Base-by-base conservation (phyloP, 2,888 invertebrate genomes). In the Lepeophtheirus nordmannii region DNA sequence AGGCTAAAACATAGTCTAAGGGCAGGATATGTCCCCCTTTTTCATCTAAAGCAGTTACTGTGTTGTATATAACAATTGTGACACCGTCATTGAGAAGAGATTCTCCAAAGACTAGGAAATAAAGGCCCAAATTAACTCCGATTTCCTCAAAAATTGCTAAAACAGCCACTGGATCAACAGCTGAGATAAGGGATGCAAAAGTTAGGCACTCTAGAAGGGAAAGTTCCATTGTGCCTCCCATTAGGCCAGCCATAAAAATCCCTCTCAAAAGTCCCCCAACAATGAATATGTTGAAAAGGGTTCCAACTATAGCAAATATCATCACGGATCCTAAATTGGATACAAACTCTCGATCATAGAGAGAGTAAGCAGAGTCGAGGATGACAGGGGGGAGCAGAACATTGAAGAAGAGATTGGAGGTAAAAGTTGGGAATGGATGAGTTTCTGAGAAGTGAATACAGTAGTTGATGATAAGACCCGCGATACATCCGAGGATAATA, bases 41-140 rank as follows among this genome's bases (percentile, higher is more conserved):
- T 14, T 75, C 76, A 60, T 77, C 73, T 59, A 74, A 73, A 7
- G 73, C 73, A 68, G 75, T 76, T 5, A 77, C 75, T 76, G 77
- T 76, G 68, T 76, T 75, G 67, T 77, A 77, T n/a, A 77, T 69
- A 2, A 77, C 76, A 72, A 80, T 79, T 62, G 80, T 79, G 67
- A 81, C 79, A 63, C 78, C 80, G 72, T 81, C 80, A 70, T 80
- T 80, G 58, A 81, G 75, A 65, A 80, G 73, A 9, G 78, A 79
- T 72, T 80, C 80, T 39, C 80, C 80, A 71, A 80, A 81, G 39
- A 80, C 80, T 23, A 79, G 74, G 68, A 81, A 80, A 71, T 80
- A 77, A 1, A 66, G 60, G 1, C 61, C 56, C 30, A 53, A 41
- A 39, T 66, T 58, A 14, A 79, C 78, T 68, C 78, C 77, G 62